Evolutionary conservation across 2,797 vertebrate genomes (phyloP).

Genomic region (Liasis olivaceus): DNA sequence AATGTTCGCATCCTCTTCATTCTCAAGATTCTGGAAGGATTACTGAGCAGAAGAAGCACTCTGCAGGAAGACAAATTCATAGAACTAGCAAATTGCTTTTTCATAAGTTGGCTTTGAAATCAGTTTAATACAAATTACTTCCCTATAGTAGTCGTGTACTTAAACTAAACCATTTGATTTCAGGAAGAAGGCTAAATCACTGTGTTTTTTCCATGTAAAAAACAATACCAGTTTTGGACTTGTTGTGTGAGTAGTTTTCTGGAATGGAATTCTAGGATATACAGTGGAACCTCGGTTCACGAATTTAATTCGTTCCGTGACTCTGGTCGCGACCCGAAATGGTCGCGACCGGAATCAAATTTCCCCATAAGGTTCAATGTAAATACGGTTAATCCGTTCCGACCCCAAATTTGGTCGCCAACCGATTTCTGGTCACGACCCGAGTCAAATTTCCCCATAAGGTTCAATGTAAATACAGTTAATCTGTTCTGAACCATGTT

Average conservation of each 20-base stretch:
- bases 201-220: slow-evolving; percentile 35
- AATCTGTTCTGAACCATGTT: too few relatives aligned
- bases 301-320: too few relatives aligned
- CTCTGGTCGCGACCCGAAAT: too few relatives aligned
- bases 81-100: background rate
- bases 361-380: too few relatives aligned
- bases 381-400: too few relatives aligned
- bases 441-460: too few relatives aligned
- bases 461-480: too few relatives aligned
- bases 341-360: too few relatives aligned
- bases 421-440: too few relatives aligned
- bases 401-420: too few relatives aligned
- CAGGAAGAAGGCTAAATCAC: slow-evolving; percentile 23
- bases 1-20: background rate
- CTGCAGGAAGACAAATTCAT: background rate
- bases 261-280: background rate
- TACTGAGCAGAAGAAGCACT: background rate
- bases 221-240: slow-evolving; percentile 23
- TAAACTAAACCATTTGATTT: slow-evolving; percentile 22
- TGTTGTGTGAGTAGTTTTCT: background rate
- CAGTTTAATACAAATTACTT: background rate
- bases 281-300: too few relatives aligned
- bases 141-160: background rate
- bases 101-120: slow-evolving; percentile 22
- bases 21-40: background rate